phyloP scores from a whole-genome alignment of 1,140 invertebrate genomes.

The Samia ricini region DNA sequence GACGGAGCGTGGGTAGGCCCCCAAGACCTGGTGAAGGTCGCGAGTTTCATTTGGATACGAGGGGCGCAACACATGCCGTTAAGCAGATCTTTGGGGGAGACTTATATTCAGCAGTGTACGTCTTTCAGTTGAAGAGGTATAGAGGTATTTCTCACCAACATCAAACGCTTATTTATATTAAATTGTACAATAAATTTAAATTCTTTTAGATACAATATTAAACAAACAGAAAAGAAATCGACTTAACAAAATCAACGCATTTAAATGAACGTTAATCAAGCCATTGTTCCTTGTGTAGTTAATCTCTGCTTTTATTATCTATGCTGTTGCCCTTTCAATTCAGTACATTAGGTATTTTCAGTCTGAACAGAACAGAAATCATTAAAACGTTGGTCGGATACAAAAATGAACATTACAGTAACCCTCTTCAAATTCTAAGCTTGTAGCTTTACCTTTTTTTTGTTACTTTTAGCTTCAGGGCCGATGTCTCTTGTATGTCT shows the following conservation, averaged over 20 bases:
- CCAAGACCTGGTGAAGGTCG: no score
- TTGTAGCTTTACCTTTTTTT: conserved; percentile 38
- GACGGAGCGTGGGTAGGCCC: no score
- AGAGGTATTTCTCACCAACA: no score
- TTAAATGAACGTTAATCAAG: conserved; percentile 18
- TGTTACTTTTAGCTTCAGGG: conserved; percentile 25
- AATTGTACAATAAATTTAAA: no score
- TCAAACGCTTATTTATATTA: no score
- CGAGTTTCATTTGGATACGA: no score
- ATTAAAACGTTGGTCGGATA: conserved; percentile 39
- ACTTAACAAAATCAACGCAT: neutral
- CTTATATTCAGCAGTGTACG: no score
- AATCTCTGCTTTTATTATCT: conserved; percentile 19
- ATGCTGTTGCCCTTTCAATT: conserved; percentile 13
- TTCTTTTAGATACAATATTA: no score
- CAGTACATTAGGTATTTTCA: conserved; percentile 7
- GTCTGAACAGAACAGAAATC: conserved; percentile 31
- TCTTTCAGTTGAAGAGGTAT: no score
- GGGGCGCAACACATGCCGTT: no score
- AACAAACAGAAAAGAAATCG: neutral
- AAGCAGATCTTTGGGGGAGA: no score
- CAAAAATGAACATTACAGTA: conserved; percentile 42
- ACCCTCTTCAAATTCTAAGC: conserved; percentile 49
- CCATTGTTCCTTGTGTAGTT: conserved; percentile 16
- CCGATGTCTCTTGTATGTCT: conserved; percentile 2